Evolutionary conservation across 2,888 invertebrate species (phyloP).

Genomic region (Patella caerulea): DNA sequence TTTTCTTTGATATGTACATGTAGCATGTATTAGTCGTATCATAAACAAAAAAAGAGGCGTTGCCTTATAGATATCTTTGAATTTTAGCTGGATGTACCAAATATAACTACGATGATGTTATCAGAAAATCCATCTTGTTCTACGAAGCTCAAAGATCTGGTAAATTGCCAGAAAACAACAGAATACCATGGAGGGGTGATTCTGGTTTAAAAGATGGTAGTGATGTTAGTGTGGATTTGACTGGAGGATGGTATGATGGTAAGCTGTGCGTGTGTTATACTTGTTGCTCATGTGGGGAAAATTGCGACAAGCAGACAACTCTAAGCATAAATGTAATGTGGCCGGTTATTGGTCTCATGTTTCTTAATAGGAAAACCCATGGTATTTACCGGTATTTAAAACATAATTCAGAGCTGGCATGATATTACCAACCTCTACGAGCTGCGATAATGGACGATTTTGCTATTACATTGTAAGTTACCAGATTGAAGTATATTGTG

Average conservation of each 20-base stretch:
- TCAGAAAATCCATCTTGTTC: conserved; percentile 63
- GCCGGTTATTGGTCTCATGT: too few species aligned
- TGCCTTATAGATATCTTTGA: neutral
- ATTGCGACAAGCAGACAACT: too few species aligned
- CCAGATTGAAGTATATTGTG: too few species aligned
- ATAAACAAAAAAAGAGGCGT: neutral
- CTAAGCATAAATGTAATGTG: too few species aligned
- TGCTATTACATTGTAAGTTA: too few species aligned
- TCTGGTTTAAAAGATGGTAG: conserved; percentile 62
- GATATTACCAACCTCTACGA: too few species aligned
- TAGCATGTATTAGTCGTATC: neutral
- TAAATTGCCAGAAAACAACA: conserved; percentile 60
- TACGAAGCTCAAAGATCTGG: conserved; percentile 69
- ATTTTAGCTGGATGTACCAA: conserved; percentile 29
- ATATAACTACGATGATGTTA: conserved; percentile 55
- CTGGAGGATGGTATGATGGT: conserved; percentile 70
- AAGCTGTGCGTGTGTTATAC: conserved; percentile 17
- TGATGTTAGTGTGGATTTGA: conserved; percentile 61
- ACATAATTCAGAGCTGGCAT: too few species aligned
- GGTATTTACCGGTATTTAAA: too few species aligned
- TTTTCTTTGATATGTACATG: too few species aligned
- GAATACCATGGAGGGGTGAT: conserved; percentile 64
- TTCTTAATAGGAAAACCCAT: too few species aligned
- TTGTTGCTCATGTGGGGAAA: too few species aligned
- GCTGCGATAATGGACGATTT: too few species aligned